Evolutionary conservation across 1,140 invertebrate genomes (phyloP).

Genomic region (Chymomyza costata): DNA sequence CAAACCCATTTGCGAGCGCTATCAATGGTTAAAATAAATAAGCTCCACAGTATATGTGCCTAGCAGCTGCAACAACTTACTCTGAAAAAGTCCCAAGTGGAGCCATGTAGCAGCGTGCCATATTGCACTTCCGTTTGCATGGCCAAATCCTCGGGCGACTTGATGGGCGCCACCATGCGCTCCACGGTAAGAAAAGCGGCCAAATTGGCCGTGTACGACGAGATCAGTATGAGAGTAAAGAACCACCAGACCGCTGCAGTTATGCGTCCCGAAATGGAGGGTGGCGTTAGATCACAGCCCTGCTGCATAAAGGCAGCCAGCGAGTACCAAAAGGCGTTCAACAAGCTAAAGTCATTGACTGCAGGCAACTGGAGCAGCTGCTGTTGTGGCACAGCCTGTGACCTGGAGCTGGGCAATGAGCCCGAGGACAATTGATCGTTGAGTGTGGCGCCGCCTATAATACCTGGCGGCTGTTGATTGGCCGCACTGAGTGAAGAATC

Average conservation of each 20-base stretch:
- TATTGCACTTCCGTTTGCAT: conserved; percentile 97
- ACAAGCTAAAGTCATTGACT: conserved; percentile 94
- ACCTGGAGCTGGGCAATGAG: too few relatives aligned
- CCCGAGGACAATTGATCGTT: not conserved
- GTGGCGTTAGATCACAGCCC: conserved; percentile 96
- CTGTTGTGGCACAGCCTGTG: conserved; percentile 22
- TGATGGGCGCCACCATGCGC: conserved; percentile 94
- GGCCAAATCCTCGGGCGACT: conserved; percentile 95
- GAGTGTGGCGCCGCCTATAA: conserved; percentile 48
- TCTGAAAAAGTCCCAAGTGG: conserved; percentile 95
- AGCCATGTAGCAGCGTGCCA: conserved; percentile 89
- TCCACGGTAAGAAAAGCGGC: conserved; percentile 98
- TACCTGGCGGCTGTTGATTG: conserved; percentile 59
- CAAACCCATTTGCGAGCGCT: conserved; percentile 92
- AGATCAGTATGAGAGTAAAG: conserved; percentile 98
- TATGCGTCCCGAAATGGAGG: conserved; percentile 89
- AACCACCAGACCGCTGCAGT: conserved; percentile 99
- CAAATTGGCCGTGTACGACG: conserved; percentile 98
- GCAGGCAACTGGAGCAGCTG: conserved; percentile 14
- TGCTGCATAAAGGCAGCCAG: conserved; percentile 98
- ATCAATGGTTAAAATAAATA: conserved; percentile 9
- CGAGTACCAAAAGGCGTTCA: conserved; percentile 98
- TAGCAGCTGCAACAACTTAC: conserved; percentile 76
- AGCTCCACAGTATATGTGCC: not conserved
- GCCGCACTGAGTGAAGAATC: conserved; percentile 16